A percentile compares a stretch with the other conserved stretches of the same genome.
Conservation (phyloP, 2,888 invertebrate species). For the Chloroclysta siterata region DNA sequence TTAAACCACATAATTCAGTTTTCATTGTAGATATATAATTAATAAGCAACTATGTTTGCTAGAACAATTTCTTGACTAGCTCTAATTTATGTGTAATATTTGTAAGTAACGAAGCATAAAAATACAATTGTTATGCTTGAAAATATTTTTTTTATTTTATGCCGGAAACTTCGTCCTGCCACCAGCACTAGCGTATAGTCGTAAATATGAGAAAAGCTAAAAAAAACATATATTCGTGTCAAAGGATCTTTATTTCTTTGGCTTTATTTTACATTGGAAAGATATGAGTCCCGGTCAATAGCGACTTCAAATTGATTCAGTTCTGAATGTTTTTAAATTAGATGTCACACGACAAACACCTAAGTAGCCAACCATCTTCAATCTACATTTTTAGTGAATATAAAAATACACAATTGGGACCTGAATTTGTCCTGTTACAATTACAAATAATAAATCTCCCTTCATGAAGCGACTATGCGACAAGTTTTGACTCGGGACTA, state of each 20-base stretch:
- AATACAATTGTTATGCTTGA: slow-evolving; percentile 15
- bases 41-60: slow-evolving; percentile 11
- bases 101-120: slow-evolving; percentile 30
- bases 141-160: slow-evolving; percentile 11
- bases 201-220: too few relatives aligned
- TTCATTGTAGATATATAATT: neutral
- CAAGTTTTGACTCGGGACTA: slow-evolving; percentile 19
- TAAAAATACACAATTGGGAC: slow-evolving; percentile 9
- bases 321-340: neutral
- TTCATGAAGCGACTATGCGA: neutral
- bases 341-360: neutral
- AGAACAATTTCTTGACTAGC: slow-evolving; percentile 17
- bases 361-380: slow-evolving; percentile 1
- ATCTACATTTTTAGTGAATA: neutral
- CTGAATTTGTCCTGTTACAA: neutral
- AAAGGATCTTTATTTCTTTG: slow-evolving; percentile 73
- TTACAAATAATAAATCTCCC: neutral
- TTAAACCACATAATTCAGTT: neutral
- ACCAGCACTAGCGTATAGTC: too few relatives aligned
- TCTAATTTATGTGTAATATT: slow-evolving; percentile 28
- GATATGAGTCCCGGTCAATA: slow-evolving; percentile 28
- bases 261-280: slow-evolving; percentile 54
- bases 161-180: slow-evolving; percentile 21
- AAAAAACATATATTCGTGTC: slow-evolving; percentile 47
- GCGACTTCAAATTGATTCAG: slow-evolving; percentile 13